A percentile compares a stretch with the other conserved stretches of the same genome.
Conservation (phyloP, 2,113 vertebrate genomes). For the Polyodon spathula region DNA sequence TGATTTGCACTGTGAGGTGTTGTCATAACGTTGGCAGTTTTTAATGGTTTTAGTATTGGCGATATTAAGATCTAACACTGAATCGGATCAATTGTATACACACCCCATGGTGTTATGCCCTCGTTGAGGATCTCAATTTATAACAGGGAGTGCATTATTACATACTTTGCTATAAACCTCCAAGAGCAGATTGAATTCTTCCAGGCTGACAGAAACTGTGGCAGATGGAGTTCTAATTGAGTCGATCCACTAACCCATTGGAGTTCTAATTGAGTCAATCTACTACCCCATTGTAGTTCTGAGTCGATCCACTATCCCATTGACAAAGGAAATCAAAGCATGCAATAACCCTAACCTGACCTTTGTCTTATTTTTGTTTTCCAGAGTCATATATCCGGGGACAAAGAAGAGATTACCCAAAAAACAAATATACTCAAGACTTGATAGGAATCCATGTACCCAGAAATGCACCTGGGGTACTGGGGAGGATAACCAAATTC, state of each 20-base stretch:
- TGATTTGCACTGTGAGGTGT: no score
- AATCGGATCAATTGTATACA: no score
- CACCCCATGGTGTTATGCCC: no score
- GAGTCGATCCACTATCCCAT: neutral
- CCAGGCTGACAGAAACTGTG: neutral
- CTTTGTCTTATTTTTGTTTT: constrained; percentile 18
- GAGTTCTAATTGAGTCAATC: neutral
- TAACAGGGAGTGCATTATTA: no score
- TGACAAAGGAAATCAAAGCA: neutral
- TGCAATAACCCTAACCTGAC: neutral
- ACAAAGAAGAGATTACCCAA: constrained; percentile 41
- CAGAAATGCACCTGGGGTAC: constrained; percentile 34
- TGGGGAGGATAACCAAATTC: constrained; percentile 30
- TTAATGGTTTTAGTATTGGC: no score
- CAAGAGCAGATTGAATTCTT: no score
- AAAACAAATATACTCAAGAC: constrained; percentile 46
- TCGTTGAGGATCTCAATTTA: no score
- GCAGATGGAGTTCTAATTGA: neutral
- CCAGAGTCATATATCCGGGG: constrained; percentile 61
- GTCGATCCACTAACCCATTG: neutral
- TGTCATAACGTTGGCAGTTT: no score
- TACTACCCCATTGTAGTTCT: neutral
- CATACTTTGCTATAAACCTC: no score
- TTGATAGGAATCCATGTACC: constrained; percentile 50
- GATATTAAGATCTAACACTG: no score